phyloP scores from a whole-genome alignment of 2,113 vertebrate species.

The Emydura subglobosa region DNA sequence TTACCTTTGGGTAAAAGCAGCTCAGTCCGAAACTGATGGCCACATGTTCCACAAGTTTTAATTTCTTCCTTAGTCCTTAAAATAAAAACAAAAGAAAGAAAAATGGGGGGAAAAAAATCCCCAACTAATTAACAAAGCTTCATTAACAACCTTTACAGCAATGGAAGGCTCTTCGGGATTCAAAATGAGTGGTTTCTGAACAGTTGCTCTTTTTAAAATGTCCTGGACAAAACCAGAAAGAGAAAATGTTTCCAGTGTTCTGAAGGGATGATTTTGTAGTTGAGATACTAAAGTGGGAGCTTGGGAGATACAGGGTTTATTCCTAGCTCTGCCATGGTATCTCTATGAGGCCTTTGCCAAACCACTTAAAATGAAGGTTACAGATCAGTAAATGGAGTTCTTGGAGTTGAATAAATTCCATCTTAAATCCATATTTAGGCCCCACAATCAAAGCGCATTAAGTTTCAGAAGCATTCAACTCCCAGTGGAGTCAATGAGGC shows the following conservation, averaged over 20 bases:
- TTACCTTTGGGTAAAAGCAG: slow-evolving; percentile 79
- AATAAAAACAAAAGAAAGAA: neutral
- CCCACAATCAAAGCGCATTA: neutral
- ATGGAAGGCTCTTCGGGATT: neutral
- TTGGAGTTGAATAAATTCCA: neutral
- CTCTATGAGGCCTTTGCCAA: neutral
- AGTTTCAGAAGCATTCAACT: neutral
- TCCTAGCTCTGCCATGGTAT: neutral
- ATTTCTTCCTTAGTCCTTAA: slow-evolving; percentile 60
- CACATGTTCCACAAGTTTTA: slow-evolving; percentile 61
- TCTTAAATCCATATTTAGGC: neutral
- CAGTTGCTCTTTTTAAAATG: neutral
- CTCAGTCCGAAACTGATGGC: slow-evolving; percentile 67
- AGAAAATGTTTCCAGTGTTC: neutral
- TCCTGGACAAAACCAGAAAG: neutral
- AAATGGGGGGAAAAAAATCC: neutral
- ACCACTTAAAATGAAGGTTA: neutral
- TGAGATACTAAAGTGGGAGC: neutral
- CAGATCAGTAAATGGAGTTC: neutral
- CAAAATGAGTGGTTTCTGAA: neutral
- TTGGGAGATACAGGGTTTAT: neutral
- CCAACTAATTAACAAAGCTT: neutral
- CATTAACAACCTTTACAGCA: neutral
- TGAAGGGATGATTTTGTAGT: neutral
- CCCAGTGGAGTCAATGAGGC: neutral